phyloP scores from a whole-genome alignment of 2,888 invertebrate species.

The Agonum fuliginosum region DNA sequence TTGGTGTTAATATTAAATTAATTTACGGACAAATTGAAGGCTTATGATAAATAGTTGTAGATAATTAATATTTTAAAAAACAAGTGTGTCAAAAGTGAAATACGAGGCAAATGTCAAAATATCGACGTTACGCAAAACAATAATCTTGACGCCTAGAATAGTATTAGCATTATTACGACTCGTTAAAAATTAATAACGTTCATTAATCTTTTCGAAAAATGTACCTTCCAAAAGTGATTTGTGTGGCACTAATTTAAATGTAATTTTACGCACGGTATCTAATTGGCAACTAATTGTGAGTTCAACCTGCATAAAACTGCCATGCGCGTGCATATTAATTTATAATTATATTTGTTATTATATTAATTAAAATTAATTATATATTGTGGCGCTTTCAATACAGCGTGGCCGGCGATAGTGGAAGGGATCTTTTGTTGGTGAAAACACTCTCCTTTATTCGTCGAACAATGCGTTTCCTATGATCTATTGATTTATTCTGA shows the following conservation, averaged over 20 bases:
- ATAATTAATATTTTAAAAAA: conserved; percentile 48
- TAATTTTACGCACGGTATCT: conserved; percentile 42
- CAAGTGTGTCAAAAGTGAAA: conserved; percentile 29
- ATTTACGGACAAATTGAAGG: conserved; percentile 7
- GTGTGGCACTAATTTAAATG: conserved; percentile 30
- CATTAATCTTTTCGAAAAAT: conserved; percentile 21
- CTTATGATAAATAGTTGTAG: not conserved
- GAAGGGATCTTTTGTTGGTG: conserved; percentile 48
- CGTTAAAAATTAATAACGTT: conserved; percentile 32
- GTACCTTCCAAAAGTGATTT: conserved; percentile 7
- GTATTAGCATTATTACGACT: conserved; percentile 18
- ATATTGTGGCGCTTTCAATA: conserved; percentile 52
- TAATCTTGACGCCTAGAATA: not conserved
- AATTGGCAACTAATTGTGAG: conserved; percentile 54
- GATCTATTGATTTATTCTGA: conserved; percentile 58
- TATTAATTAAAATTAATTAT: conserved; percentile 59
- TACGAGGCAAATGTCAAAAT: conserved; percentile 25
- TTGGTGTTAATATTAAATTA: conserved; percentile 5
- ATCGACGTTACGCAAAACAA: not conserved
- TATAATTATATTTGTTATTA: conserved; percentile 51
- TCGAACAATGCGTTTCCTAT: conserved; percentile 56
- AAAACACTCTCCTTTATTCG: conserved; percentile 56
- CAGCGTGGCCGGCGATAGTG: conserved; percentile 35
- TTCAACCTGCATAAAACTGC: conserved; percentile 13
- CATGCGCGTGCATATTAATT: conserved; percentile 38